A percentile compares a stretch with the other conserved stretches of the same genome.
Conservation (phyloP, 2,113 vertebrate species). For the Percina caprodes region DNA sequence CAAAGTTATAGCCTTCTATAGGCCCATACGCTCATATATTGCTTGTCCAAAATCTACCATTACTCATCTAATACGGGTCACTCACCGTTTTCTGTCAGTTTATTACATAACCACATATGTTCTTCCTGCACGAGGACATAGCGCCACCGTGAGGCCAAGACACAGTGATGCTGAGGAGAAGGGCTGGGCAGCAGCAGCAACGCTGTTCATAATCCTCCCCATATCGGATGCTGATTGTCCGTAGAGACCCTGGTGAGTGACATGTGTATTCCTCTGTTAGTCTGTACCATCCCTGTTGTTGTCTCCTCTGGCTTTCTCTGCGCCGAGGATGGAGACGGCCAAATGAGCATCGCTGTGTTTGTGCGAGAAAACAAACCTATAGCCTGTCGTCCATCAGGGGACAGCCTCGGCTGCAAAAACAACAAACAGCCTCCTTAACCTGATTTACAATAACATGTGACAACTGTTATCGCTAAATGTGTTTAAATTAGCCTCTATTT, state of each 20-base stretch:
- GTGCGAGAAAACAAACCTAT: constrained; percentile 24
- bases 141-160: constrained; percentile 78
- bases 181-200: constrained; percentile 73
- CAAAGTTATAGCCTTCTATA: too few relatives aligned
- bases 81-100: constrained; percentile 8
- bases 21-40: background rate
- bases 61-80: background rate
- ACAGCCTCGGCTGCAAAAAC: constrained; percentile 31
- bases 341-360: constrained; percentile 54
- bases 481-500: constrained; percentile 13
- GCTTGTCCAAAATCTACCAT: background rate
- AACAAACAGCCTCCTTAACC: constrained; percentile 13
- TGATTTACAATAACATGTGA: constrained; percentile 29
- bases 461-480: background rate
- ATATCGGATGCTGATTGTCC: constrained; percentile 63
- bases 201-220: constrained; percentile 37
- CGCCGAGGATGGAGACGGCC: constrained; percentile 26
- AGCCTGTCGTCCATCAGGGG: constrained; percentile 53
- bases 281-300: background rate
- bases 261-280: background rate
- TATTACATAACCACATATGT: constrained; percentile 64
- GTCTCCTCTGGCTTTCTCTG: background rate
- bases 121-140: constrained; percentile 11
- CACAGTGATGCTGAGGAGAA: constrained; percentile 21
- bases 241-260: constrained; percentile 64